Base-by-base conservation (phyloP, 2,113 vertebrate species). In the Parus major region DNA sequence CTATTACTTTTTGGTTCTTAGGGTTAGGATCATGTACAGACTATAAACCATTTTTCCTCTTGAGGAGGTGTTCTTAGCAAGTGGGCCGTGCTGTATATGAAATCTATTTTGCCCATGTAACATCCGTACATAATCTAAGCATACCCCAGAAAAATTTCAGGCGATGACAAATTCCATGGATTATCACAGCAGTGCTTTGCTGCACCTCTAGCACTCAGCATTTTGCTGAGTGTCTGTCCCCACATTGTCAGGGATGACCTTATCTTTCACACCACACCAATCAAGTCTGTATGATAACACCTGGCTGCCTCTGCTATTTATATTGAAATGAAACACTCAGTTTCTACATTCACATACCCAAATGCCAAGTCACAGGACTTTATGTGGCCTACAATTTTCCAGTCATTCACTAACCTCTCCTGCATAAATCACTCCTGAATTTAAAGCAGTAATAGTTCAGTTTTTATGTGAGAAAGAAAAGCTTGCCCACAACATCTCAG, bases 121-220 rank as follows among this genome's bases (percentile, higher is more conserved):
- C 3, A 7, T 35, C 46, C 0, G 0, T 41, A 55, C 9, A 13
- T 36, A 76, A 57, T 53, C 23, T 87, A 55, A 42, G 28, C n/a
- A 71, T 41, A 76, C 39, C 61, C 55, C 20, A 35, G 49, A 91
- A 79, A 18, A 55, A 85, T 76, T 87, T 82, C 46, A 90, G 59
- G 13, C 13, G 81, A 60, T 68, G 15, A 68, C 36, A 93, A 81
- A 0, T 79, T 53, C 82, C 73, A 65, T 24, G 36, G 24, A 79
- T 87, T 83, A 90, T 77, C 63, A 61, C 29, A 92, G 55, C 18
- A 60, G 27, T 42, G 14, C 13, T 82, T 80, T 57, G 33, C 66
- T 80, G 59, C 29, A 61, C 16, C 9, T 73, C 28, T 70, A 69
- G 22, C 6, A 17, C 49, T 82, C 55, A 95, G 63, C 7, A 63